Percentiles rank a stretch among this genome's conserved stretches.
Evolutionary conservation across 2,888 invertebrate genomes (phyloP).

Genomic region (Gryllus longicercus): DNA sequence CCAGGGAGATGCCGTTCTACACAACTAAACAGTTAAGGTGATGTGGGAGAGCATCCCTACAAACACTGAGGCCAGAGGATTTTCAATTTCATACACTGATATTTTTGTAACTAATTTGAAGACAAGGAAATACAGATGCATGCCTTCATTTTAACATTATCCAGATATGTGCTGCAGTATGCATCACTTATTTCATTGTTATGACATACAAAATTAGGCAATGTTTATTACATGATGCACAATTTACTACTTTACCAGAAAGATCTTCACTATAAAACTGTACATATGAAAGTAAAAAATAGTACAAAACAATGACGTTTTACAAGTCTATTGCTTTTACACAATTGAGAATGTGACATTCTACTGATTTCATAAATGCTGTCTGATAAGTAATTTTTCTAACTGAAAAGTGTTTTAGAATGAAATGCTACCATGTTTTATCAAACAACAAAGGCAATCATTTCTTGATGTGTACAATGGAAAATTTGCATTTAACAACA

Average conservation of each 20-base stretch:
- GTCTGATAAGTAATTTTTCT: no score
- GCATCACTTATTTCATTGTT: background rate
- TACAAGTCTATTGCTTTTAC: conserved; percentile 1
- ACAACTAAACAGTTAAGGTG: background rate
- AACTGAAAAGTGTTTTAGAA: no score
- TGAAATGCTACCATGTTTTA: background rate
- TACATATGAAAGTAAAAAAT: background rate
- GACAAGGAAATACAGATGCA: background rate
- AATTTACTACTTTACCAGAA: conserved; percentile 6
- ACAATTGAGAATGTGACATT: background rate
- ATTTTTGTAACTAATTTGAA: background rate
- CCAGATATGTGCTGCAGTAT: background rate
- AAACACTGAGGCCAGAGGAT: background rate
- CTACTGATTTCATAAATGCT: background rate
- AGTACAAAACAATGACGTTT: background rate
- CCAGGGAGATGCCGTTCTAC: background rate
- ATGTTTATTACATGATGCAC: background rate
- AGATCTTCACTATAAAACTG: background rate
- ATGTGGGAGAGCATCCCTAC: background rate
- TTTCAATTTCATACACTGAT: background rate
- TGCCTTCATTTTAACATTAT: background rate
- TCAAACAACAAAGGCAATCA: background rate
- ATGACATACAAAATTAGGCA: background rate
- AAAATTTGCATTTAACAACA: no score
- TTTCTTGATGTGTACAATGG: no score